Base-by-base conservation (phyloP, 2,888 invertebrate species). In the Harmothoe impar region DNA sequence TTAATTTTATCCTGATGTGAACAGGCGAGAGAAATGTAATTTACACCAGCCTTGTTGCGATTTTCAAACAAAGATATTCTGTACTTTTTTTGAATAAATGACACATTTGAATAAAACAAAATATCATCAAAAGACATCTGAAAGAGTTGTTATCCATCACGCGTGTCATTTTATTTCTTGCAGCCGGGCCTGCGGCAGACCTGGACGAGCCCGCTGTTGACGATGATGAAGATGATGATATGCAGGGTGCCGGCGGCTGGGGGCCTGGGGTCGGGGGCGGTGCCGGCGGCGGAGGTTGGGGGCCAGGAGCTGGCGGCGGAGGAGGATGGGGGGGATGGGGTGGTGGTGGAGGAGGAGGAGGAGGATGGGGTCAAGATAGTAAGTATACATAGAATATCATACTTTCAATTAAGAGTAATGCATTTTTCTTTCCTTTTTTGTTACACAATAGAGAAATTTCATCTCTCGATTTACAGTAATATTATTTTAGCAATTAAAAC, bases 161-260 rank as follows among this genome's bases (percentile, higher is more conserved):
- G 7, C 62, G n/a, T n/a, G 7, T n/a, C 62, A 62, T 62, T 62
- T 3, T 62, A 3, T 43, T 43, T 43, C n/a, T 62, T 62, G 1
- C 62, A 62, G 62, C 62, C 7, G 62, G 62, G 3, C 62, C 62
- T 43, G 43, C 43, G 43, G 43, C 10, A 43, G 43, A 43, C 62
- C 7, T 62, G 3, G 62, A 62, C 62, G 20, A 62, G 7, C 31
- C 25, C 35, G 88, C 43, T 31, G 78, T 90, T 29, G 88, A 81
- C 17, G 89, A 91, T 35, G 91, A 43, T 68, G 91, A 91, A 3
- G 92, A 89, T 85, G 52, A 29, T 7, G 84, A 88, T 43, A 52
- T 62, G 62, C 20, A 35, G 51, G 68, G 77, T 51, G 62, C 84
- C 77, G 35, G 68, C 89, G 31, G 43, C 72, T 20, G 29, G 81